Evolutionary conservation across 2,888 invertebrate species (phyloP), one percentile per base, ranked within the genome.

Genomic region (Cordilura impudica): DNA sequence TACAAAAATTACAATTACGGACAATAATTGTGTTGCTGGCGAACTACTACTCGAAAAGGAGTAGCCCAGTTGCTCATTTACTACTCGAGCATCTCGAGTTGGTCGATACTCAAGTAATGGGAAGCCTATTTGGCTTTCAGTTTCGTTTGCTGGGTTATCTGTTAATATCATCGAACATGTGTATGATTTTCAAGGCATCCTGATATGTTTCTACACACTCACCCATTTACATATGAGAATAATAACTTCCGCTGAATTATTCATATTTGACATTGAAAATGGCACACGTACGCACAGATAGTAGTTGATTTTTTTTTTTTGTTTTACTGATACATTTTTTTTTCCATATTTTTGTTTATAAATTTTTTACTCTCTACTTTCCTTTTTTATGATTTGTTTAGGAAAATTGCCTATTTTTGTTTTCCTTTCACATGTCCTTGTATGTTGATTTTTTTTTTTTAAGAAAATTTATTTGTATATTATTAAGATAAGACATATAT

Each of bases 251-350:
- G 67, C 72, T 81, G 66, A 77, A 81, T 81, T 81, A 82, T 82
- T 81, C 79, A 81, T 81, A 77, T 79, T 67, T 78, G 81, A 78
- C 81, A 81, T 81, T 81, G 81, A 81, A 75, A 81, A 73, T 72
- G 75, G 43, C 61, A 73, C 72, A 71, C 53, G 58, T 60, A 51
- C 47, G 21, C 16, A 1, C 19, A 18, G 14, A 35, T 43, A 18
- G 31, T 56, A 53, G 58, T 21, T 39, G 19, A 26, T 49, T 12
- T 39, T 58, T 56, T 0, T 12, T n/a, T 23, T 45, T 19, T 51
- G 35, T n/a, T 39, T 73, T 65, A 49, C 18, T 60, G 18, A 23
- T 23, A 72, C 31, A 66, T 51, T n/a, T 39, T 53, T 66, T 74
- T n/a, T n/a, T 66, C 49, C 29, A 58, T 65, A 63, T 65, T 66